Evolutionary conservation across 2,113 vertebrate genomes (phyloP).

Genomic region (Apteryx mantelli): DNA sequence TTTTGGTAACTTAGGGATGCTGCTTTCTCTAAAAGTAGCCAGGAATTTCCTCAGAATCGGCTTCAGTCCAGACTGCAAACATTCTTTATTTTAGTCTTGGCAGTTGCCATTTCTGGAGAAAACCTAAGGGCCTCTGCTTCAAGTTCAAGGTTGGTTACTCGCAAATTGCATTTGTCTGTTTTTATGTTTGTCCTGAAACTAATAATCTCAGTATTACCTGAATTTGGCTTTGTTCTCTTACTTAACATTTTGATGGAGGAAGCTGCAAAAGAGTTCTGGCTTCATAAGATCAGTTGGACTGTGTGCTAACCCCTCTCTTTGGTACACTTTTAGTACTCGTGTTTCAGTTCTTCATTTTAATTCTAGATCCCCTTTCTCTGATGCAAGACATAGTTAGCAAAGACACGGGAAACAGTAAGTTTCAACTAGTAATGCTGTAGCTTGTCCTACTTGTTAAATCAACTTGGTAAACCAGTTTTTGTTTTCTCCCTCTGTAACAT

Average conservation of each 20-base stretch:
- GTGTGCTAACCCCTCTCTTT: background rate
- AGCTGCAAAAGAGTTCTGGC: background rate
- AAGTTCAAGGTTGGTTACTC: background rate
- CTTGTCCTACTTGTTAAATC: background rate
- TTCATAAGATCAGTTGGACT: background rate
- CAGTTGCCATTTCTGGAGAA: background rate
- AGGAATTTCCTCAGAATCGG: background rate
- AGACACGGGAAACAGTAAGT: background rate
- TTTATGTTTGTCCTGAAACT: background rate
- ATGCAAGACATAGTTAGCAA: background rate
- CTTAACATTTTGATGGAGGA: background rate
- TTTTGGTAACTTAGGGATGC: background rate
- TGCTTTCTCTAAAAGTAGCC: background rate
- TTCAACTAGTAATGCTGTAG: background rate
- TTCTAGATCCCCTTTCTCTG: constrained; percentile 15
- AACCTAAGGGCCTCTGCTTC: background rate
- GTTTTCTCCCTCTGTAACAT: background rate
- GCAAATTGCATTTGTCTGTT: background rate
- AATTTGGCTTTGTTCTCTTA: background rate
- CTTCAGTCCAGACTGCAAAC: background rate
- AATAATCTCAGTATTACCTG: background rate
- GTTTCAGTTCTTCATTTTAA: constrained; percentile 36
- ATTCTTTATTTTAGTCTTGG: background rate
- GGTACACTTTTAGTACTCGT: background rate
- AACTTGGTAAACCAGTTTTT: background rate